Percentiles rank a stretch among this genome's conserved stretches.
These are phyloP conservation scores for Phyto melanocephala DNA, from an alignment of 2,888 invertebrate species.

Conservation along the genomic window DNA sequence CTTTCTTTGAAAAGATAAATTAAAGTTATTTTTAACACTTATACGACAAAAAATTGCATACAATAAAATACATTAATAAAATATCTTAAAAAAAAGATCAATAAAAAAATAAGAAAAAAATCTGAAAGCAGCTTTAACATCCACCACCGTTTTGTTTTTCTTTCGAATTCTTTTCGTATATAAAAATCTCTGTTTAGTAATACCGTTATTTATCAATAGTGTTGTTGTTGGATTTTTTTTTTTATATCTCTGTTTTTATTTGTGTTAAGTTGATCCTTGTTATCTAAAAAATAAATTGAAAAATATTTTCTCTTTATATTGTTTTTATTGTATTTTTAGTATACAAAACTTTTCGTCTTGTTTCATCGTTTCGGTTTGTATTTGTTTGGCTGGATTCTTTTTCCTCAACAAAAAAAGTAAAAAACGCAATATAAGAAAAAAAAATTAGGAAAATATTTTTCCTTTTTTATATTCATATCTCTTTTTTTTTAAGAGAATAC, in stretches of 20 bases:
- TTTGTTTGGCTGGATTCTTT: background rate
- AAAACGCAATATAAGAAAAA: background rate
- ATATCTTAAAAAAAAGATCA: background rate
- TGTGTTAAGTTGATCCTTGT: conserved; percentile 44
- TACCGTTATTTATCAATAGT: conserved; percentile 21
- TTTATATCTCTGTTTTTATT: background rate
- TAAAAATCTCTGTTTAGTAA: background rate
- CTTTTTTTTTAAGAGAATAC: background rate
- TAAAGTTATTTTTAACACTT: background rate
- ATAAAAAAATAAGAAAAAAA: no score
- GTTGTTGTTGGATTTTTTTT: background rate
- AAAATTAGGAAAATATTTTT: conserved; percentile 7
- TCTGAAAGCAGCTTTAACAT: conserved; percentile 18
- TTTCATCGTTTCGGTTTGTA: background rate
- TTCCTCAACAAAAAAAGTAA: background rate
- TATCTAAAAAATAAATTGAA: background rate
- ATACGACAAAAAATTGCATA: background rate
- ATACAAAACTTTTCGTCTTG: background rate
- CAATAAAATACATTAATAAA: no score
- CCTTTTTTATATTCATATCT: background rate
- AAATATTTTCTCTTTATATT: background rate
- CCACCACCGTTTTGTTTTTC: conserved; percentile 29
- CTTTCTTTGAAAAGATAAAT: conserved; percentile 66
- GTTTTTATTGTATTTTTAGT: background rate
- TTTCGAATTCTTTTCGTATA: background rate